Base-by-base conservation (phyloP, 2,797 vertebrate species). In the Pangasius larnaudii region DNA sequence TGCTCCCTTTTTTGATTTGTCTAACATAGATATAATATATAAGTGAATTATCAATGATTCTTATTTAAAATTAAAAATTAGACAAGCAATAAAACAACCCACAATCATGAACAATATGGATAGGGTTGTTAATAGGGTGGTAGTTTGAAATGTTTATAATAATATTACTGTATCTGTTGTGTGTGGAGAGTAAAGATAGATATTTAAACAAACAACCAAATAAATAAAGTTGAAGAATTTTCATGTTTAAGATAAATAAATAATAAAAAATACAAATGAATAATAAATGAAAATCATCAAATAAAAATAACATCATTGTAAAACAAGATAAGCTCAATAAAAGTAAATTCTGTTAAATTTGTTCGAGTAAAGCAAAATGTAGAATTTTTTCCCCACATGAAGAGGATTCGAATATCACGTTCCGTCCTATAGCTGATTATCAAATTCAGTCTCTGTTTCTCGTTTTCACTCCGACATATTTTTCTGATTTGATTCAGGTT, bases 401-500 rank as follows among this genome's bases (percentile, higher is more conserved):
- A 18, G 51, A 78, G 49, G 49, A 22, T 24, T 74, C 0, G 42
- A 56, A 78, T 9, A 33, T 56, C 51, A 56, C 8, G 18, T 78
- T 22, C 22, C 18, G 51, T 19, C 75, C 3, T 36, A 2, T 30
- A 10, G 22, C 42, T 33, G 81, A 67, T 81, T 1, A 27, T 65
- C 42, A 65, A 10, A 13, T 67, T 84, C 53, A 58, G 69, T 56
- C 92, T 95, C 94, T 95, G 93, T 93, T 94, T 95, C 93, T 94
- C 92, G 91, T 16, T 67, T 49, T 30, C 16, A 51, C 61, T 95
- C 90, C 93, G 83, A 72, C 90, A 93, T 56, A 91, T 95, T 92
- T 94, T 90, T 95, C 95, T 95, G 94, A 96, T 96, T 96, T 97
- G 96, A 96, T 96, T 91, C 92, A 93, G 91, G 89, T 95, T 95